Evolutionary conservation across 2,888 invertebrate species (phyloP), one percentile per base, ranked within the genome.

Genomic region (Xestia xanthographa): DNA sequence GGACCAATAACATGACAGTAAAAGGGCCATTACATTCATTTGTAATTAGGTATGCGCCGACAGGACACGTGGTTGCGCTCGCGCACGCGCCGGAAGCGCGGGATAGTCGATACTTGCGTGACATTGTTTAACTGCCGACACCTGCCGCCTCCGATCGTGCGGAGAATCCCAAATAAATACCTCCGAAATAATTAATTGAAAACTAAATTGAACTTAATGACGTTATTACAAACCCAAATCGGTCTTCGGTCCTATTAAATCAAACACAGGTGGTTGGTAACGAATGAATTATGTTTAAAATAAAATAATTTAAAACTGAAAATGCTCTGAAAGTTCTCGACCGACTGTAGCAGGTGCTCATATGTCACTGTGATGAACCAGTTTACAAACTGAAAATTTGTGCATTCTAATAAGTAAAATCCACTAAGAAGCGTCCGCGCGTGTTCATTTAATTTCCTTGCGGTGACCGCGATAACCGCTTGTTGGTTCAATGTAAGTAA

Each of bases 371-470:
- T 26, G 34, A 66, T 72, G 62, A 63, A 63, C 26, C 53, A 73
- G 48, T 74, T 74, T 48, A 76, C 56, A 41, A 48, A 77, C 45
- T 60, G 71, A 77, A 69, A 74, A 81, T 79, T 56, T 66, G 76
- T 80, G 74, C 86, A 81, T 88, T 88, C 87, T 88, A 90, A 90
- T 90, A 90, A 91, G 91, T 91, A 89, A 87, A 88, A 86, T 86
- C 66, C 82, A 86, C 85, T 80, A 85, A 92, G 91, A 90, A 87
- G 89, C 89, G 90, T 89, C 89, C 83, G 91, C 89, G 90, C 88
- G 89, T 91, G 91, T 89, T 93, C 91, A 92, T 93, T 95, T 93
- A 93, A 94, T 95, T 94, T 94, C 92, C 93, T 93, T 90, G 89
- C 91, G 82, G 87, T 93, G 92, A 92, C 93, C 93, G 92, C 93